Evolutionary conservation across 2,797 vertebrate species (phyloP).

Genomic region (Ctenosaura bakeri): DNA sequence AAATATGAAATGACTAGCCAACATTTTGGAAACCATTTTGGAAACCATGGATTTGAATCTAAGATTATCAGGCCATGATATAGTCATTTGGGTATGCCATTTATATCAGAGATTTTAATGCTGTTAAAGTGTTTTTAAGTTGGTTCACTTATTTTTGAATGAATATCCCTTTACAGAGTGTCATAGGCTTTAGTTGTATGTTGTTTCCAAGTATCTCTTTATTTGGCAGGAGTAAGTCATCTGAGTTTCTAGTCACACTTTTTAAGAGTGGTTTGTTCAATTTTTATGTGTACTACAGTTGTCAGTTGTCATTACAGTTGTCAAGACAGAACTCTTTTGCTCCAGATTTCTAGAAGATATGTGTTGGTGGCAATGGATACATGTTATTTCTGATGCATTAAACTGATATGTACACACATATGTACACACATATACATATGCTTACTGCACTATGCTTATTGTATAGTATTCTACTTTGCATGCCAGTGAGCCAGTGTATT

Average conservation of each 20-base stretch:
- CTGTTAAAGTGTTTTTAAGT: background rate
- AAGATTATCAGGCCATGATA: too few relatives aligned
- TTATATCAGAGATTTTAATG: too few relatives aligned
- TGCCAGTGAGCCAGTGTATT: background rate
- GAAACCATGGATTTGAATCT: too few relatives aligned
- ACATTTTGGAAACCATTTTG: background rate
- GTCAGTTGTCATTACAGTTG: too few relatives aligned
- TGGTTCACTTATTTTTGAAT: background rate
- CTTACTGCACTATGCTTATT: background rate
- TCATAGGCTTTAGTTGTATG: background rate
- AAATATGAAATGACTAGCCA: fast-evolving
- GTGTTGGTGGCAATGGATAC: background rate
- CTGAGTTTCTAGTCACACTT: background rate
- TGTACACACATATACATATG: too few relatives aligned
- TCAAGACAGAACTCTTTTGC: background rate
- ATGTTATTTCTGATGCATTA: background rate
- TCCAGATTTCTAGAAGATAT: background rate
- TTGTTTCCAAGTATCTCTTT: background rate
- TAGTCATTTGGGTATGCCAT: too few relatives aligned
- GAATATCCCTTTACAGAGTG: background rate
- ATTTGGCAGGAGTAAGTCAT: background rate
- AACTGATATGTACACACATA: too few relatives aligned
- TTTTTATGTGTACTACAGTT: background rate
- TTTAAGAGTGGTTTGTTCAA: background rate
- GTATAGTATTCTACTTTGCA: background rate